Conservation (phyloP, 2,797 vertebrate genomes). For the Catharus ustulatus region DNA sequence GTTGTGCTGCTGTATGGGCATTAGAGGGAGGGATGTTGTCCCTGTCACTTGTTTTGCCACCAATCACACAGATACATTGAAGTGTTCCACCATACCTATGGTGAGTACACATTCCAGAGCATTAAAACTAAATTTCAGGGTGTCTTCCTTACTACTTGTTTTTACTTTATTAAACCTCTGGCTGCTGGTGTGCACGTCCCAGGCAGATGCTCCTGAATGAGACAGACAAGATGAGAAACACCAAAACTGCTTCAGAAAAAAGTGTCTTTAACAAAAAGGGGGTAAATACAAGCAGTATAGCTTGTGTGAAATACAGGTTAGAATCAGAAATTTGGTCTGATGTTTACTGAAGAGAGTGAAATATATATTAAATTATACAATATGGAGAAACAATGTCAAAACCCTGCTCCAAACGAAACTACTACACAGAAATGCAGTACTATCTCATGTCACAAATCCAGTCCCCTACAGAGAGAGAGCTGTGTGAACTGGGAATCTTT, state of each 20-base stretch:
- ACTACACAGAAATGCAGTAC: neutral
- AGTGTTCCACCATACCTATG: neutral
- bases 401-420: neutral
- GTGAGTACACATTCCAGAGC: neutral
- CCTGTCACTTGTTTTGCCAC: neutral
- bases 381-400: accelerated
- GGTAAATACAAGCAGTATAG: neutral
- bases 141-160: neutral
- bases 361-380: neutral
- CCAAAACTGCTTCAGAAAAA: neutral
- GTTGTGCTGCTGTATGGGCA: accelerated
- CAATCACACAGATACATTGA: accelerated
- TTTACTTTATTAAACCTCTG: neutral
- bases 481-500: neutral
- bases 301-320: neutral
- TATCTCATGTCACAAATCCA: accelerated
- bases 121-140: neutral
- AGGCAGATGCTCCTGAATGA: neutral
- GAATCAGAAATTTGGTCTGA: neutral
- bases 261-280: neutral
- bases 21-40: neutral
- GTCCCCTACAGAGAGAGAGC: neutral
- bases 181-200: accelerated
- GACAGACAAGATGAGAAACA: neutral
- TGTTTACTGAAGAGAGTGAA: neutral